Conservation (phyloP, 2,797 vertebrate genomes). For the Chelon auratus region DNA sequence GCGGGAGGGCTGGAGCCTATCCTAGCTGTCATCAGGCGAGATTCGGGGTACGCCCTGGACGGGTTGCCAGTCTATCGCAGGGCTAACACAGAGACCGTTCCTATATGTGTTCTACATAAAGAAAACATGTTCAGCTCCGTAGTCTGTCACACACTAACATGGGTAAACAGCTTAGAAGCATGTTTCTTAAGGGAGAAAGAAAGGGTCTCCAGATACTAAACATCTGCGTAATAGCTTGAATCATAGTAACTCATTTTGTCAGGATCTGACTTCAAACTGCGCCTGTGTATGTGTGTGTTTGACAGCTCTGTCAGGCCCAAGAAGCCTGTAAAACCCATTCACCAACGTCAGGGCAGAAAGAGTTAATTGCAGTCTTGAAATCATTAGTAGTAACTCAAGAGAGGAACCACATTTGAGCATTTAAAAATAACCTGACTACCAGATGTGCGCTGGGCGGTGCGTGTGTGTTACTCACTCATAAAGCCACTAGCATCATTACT, state of each 20-base stretch:
- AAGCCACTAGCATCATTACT: conserved; percentile 34
- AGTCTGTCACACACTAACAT: conserved; percentile 5
- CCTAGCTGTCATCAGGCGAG: no score
- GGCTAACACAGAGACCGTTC: background rate
- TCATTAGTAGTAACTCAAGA: conserved; percentile 67
- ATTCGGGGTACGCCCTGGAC: no score
- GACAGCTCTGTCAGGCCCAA: conserved; percentile 45
- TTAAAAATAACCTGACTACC: conserved; percentile 75
- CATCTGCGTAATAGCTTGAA: conserved; percentile 70
- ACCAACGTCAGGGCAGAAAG: conserved; percentile 45
- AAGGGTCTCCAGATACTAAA: conserved; percentile 37
- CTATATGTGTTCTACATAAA: conserved; percentile 12
- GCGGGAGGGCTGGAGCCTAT: no score
- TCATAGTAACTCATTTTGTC: conserved; percentile 38
- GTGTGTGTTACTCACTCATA: conserved; percentile 26
- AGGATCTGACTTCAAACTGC: conserved; percentile 54
- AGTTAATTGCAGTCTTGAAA: conserved; percentile 79
- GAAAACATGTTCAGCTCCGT: conserved; percentile 17
- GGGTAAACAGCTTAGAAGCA: conserved; percentile 24
- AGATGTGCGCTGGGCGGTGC: conserved; percentile 61
- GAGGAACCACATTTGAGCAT: conserved; percentile 53
- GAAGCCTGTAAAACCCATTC: conserved; percentile 69
- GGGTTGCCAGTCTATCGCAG: no score
- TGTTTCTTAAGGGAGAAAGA: conserved; percentile 27
- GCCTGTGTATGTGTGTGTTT: conserved; percentile 36